Evolutionary conservation across 2,888 invertebrate genomes (phyloP), one percentile per base, ranked within the genome.

Genomic region (Neoscelio sp.): DNA sequence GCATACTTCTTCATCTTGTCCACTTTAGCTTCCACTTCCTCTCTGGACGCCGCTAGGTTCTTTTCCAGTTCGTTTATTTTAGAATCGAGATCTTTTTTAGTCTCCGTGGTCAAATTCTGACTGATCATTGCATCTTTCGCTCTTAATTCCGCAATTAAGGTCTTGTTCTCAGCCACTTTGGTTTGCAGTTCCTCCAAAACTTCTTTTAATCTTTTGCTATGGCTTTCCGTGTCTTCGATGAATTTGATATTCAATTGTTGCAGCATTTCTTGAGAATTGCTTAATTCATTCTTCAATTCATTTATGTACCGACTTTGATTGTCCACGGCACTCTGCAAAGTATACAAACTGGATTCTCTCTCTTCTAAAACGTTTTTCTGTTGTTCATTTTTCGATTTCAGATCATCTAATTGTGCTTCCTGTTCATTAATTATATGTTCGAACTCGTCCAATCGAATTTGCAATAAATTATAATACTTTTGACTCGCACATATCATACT

Each of bases 1-100:
- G 95, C 96, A 84, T 95, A 93, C 85, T 96, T 96, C 86, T 96
- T 96, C 86, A 96, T 92, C 89, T 95, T 96, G 67, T 96, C 95
- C 60, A 95, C 89, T 77, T 95, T 93, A 54, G 94, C 94, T 84
- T 94, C 94, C 80, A 94, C 93, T 86, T 94, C 95, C 4, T 87
- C 91, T 84, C 94, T 94, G 0, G 94, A 85, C 8, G 91, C 89
- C 0, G 83, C 70, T 56, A 89, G 85, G 84, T 86, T 91, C 86
- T 84, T 91, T 88, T 87, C 89, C 82, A 87, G 88, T 81, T 91
- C 92, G 75, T 83, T 79, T n/a, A 92, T 68, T 78, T 89, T 90
- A 0, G 76, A 42, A 75, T 89, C 89, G 40, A 91, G 82, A 30
- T 87, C 81, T 48, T 84, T 64, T 84, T 89, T 89, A 4, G 83